Evolutionary conservation across 2,797 vertebrate species (phyloP), one percentile per base, ranked within the genome.

Genomic region (Percopsis omiscomaycus): DNA sequence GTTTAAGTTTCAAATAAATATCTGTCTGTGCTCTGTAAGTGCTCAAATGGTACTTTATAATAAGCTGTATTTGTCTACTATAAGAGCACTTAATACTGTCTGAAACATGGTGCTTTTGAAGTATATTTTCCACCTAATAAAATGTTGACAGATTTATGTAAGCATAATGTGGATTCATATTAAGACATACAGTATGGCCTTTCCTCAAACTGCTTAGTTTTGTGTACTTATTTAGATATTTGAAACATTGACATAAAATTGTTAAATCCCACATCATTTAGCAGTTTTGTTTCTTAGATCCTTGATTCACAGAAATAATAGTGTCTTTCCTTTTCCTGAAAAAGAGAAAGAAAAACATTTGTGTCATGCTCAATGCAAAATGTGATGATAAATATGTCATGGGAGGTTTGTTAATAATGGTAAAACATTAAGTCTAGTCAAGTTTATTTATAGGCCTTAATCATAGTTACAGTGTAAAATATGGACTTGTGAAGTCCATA

Each of bases 1-100:
- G 83, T 86, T 89, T 66, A 86, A 87, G 88, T 93, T 88, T 81
- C 48, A 89, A 92, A 92, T 92, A 91, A 92, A 93, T 81, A 71
- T 75, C 81, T 76, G 78, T 81, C 84, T 88, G 86, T 89, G 84
- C 79, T 85, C 73, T 76, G 75, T 84, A 76, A 78, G 79, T 60
- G 77, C 45, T 74, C 64, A 54, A 59, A 76, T 47, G 28, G 51
- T 79, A 29, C 72, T 65, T 69, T 72, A 63, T 57, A 68, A 59
- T 73, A 52, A 68, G 64, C 37, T 52, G 22, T 53, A 12, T 59
- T 37, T 15, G n/a, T 16, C 11, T 12, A 3, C 55, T 64, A 32
- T 69, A 59, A 51, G 14, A 48, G 66, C 29, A 37, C 58, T 48
- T 68, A 12, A 55, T 68, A 52, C 55, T 63, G 51, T 63, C 37